Conservation (phyloP, 2,113 vertebrate species). For the Ophthalmolycus amberensis region DNA sequence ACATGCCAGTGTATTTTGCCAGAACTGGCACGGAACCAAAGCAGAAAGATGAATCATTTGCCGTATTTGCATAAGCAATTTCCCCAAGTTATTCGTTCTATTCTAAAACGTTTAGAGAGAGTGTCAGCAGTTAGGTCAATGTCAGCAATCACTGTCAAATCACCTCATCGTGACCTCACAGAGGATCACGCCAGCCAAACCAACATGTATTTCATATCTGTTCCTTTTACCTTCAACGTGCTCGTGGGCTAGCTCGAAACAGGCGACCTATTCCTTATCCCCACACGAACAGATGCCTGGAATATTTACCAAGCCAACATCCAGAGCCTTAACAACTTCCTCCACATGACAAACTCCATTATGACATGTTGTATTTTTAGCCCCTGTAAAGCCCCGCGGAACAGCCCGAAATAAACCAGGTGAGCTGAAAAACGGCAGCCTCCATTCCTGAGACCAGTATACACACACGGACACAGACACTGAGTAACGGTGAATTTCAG, state of each 20-base stretch:
- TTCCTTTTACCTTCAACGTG: conserved; percentile 22
- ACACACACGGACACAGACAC: conserved; percentile 1
- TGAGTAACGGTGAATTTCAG: conserved; percentile 29
- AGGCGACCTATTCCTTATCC: conserved; percentile 32
- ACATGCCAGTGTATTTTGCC: conserved; percentile 24
- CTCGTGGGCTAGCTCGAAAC: conserved; percentile 27
- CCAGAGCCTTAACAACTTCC: conserved; percentile 63
- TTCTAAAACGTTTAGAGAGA: conserved; percentile 36
- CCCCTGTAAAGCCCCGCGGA: conserved; percentile 18
- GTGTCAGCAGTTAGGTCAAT: conserved; percentile 37
- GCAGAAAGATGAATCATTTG: conserved; percentile 25
- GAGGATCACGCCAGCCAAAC: conserved; percentile 13
- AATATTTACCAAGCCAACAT: conserved; percentile 64
- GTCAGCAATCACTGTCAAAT: conserved; percentile 13
- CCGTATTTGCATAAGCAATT: conserved; percentile 19
- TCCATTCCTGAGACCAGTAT: conserved; percentile 41
- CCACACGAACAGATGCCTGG: conserved; percentile 48
- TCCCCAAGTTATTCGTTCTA: conserved; percentile 2
- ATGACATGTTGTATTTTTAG: conserved; percentile 66
- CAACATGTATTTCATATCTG: conserved; percentile 4
- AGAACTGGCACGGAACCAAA: conserved; percentile 13
- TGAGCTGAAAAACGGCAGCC: conserved; percentile 41
- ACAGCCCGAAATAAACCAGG: conserved; percentile 64
- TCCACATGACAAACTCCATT: conserved; percentile 64
- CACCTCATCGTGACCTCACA: conserved; percentile 8